Evolutionary conservation across 2,888 invertebrate genomes (phyloP), one percentile per base, ranked within the genome.

Genomic region (Antheraea assamensis): DNA sequence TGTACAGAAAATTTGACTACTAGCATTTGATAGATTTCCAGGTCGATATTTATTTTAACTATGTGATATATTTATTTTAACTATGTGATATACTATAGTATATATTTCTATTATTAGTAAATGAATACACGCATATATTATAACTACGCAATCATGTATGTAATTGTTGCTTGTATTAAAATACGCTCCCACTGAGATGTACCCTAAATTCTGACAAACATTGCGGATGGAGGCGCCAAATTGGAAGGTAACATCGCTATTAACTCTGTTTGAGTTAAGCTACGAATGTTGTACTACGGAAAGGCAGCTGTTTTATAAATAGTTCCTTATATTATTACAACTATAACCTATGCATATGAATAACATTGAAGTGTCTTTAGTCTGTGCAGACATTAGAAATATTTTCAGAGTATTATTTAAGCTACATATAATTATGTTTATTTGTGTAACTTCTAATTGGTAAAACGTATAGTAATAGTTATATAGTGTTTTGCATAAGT

Each of bases 171-270:
- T 15, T 58, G 24, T 31, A n/a, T 64, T 64, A 35, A 31, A 74
- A 75, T 30, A 61, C 72, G 58, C 64, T 71, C 30, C 7, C 4
- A 74, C 24, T 73, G 17, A 4, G 55, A 30, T 55, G 64, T 49
- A 42, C 64, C 73, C 30, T 55, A 49, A 47, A 19, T 66, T 68
- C 49, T 19, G 64, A 49, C 64, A 71, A 35, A 71, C 71, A 42
- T 13, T 66, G 66, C 71, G 64, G 71, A 74, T 66, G 52, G 74
- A 71, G 30, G 74, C 74, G 52, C 42, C 71, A 68, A 71, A 71
- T 66, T 66, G 74, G 71, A 71, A 74, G 49, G 52, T 71, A 55
- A 55, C 74, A 74, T 74, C 71, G 66, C 71, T 74, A 66, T 64
- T 71, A 49, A 71, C 70, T 66, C 42, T 70, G 73, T 73, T 73